These are phyloP conservation scores for Pollenia labialis DNA, from an alignment of 2,888 invertebrate species.

Conservation along the genomic window DNA sequence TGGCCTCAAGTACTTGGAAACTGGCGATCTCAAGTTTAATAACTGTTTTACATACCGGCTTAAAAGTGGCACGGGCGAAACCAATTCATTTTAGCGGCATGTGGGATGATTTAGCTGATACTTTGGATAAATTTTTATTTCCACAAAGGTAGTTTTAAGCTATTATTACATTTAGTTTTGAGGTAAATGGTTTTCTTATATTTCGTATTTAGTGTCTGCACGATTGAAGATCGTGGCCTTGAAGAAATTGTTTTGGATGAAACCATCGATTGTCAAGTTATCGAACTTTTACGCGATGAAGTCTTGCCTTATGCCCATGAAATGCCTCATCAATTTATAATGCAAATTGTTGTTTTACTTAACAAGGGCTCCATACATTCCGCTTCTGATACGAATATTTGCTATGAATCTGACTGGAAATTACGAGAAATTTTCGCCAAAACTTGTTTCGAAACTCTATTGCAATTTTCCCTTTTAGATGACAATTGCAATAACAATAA, in stretches of 20 bases:
- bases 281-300: conserved; percentile 92
- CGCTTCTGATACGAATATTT: conserved; percentile 87
- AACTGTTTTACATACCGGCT: conserved; percentile 91
- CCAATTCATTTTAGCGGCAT: conserved; percentile 90
- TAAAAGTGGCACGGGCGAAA: conserved; percentile 93
- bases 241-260: conserved; percentile 88
- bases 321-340: conserved; percentile 92
- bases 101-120: conserved; percentile 94
- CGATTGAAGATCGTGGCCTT: conserved; percentile 86
- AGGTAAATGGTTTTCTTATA: neutral
- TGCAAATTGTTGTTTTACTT: conserved; percentile 92
- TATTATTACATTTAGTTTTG: neutral
- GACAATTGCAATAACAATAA: conserved; percentile 86
- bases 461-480: conserved; percentile 95
- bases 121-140: conserved; percentile 96
- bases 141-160: conserved; percentile 87
- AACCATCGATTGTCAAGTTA: conserved; percentile 92
- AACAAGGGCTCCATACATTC: conserved; percentile 95
- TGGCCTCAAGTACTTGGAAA: conserved; percentile 92
- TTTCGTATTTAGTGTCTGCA: conserved; percentile 83
- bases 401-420: conserved; percentile 91
- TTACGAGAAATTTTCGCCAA: conserved; percentile 98
- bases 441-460: conserved; percentile 96
- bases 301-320: conserved; percentile 91
- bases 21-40: conserved; percentile 91